Evolutionary conservation across 2,888 invertebrate genomes (phyloP).

Genomic region (Andrena dorsata): DNA sequence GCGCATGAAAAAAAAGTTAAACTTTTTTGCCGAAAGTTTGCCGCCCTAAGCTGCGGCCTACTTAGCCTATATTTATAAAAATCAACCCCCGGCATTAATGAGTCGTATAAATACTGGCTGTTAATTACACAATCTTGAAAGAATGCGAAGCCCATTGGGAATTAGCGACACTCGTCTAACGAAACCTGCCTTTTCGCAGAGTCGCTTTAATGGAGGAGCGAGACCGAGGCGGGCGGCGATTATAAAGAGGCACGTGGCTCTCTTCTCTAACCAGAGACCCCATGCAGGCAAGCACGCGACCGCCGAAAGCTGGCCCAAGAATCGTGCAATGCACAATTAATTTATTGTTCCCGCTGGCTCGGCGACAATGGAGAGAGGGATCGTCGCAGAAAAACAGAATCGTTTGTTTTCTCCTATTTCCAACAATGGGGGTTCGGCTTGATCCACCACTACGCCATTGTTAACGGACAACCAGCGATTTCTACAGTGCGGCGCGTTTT

Average conservation of each 20-base stretch:
- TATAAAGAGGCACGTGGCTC: conserved; percentile 81
- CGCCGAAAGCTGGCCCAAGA: conserved; percentile 75
- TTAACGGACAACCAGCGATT: conserved; percentile 14
- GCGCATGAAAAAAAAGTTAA: no score
- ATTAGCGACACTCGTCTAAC: conserved; percentile 53
- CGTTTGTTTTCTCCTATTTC: conserved; percentile 65
- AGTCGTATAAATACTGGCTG: no score
- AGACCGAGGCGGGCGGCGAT: conserved; percentile 68
- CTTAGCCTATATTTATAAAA: no score
- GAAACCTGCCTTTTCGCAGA: conserved; percentile 67
- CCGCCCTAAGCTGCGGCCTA: no score
- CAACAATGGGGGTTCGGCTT: conserved; percentile 17
- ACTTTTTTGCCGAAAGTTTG: no score
- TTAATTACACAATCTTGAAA: conserved; percentile 1
- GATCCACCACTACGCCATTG: conserved; percentile 35
- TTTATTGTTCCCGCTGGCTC: conserved; percentile 75
- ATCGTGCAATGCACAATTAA: conserved; percentile 75
- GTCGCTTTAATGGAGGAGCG: conserved; percentile 49
- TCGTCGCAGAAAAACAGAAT: conserved; percentile 60
- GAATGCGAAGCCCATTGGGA: conserved; percentile 12
- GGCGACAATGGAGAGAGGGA: conserved; percentile 65
- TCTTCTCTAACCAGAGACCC: conserved; percentile 74
- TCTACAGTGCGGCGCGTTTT: conserved; percentile 5
- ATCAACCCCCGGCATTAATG: no score
- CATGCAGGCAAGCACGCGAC: conserved; percentile 81